Conservation (phyloP, 2,888 invertebrate species). For the Patella pellucida region DNA sequence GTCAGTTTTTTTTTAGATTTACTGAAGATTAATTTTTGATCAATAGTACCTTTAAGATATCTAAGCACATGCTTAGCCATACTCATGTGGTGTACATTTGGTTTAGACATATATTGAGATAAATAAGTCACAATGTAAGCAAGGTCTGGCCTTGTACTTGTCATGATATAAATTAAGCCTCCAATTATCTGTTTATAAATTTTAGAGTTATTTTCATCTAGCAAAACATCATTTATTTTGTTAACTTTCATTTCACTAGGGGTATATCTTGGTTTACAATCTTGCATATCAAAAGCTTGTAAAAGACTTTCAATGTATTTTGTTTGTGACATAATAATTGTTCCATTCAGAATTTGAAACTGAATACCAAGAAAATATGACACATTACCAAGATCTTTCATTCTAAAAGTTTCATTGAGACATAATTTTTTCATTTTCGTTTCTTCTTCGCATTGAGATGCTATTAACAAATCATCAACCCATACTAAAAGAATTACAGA, state of each 20-base stretch:
- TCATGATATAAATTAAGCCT: constrained; percentile 23
- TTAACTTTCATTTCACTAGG: constrained; percentile 15
- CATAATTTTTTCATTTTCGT: neutral
- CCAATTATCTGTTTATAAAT: constrained; percentile 20
- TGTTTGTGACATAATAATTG: constrained; percentile 16
- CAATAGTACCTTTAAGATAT: constrained; percentile 20
- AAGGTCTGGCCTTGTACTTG: constrained; percentile 22
- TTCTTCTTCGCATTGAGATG: constrained; percentile 1
- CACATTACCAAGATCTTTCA: constrained; percentile 24
- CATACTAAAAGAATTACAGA: constrained; percentile 17
- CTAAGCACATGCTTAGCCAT: constrained; percentile 24
- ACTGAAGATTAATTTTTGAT: constrained; percentile 12
- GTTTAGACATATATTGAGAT: constrained; percentile 23
- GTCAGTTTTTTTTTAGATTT: neutral
- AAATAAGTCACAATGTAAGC: constrained; percentile 21
- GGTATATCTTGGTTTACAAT: constrained; percentile 22
- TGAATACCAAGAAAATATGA: constrained; percentile 23
- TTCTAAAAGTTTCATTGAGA: constrained; percentile 14
- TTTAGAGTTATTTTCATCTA: neutral
- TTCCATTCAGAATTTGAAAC: constrained; percentile 12
- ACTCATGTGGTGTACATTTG: constrained; percentile 7
- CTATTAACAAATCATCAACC: constrained; percentile 28
- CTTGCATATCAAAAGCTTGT: constrained; percentile 2
- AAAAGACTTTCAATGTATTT: constrained; percentile 10
- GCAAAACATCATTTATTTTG: neutral